Percentiles rank a stretch among this genome's conserved stretches.
These are phyloP conservation scores for Tortricodes alternella DNA, from an alignment of 2,888 invertebrate genomes.

Conservation along the genomic window DNA sequence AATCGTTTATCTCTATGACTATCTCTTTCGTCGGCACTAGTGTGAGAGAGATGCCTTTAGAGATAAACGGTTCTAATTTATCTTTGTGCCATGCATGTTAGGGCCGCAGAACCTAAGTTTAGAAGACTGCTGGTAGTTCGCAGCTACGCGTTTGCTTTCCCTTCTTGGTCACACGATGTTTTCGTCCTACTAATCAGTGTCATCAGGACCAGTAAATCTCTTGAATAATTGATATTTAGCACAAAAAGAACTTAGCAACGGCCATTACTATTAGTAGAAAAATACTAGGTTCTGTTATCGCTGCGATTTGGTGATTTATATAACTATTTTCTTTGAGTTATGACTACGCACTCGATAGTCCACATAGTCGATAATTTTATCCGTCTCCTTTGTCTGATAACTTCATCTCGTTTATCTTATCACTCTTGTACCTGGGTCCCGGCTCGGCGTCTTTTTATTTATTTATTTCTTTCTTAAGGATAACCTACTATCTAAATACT, in stretches of 20 bases:
- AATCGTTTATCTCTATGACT: no score
- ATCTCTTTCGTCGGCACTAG: no score
- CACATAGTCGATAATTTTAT: not conserved
- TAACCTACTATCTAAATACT: no score
- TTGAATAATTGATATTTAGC: conserved; percentile 17
- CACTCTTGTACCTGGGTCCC: no score
- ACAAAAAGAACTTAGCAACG: conserved; percentile 12
- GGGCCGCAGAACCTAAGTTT: no score
- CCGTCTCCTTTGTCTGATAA: not conserved
- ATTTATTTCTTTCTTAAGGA: no score
- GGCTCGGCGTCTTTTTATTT: no score
- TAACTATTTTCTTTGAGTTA: conserved; percentile 19
- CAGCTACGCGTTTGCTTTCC: not conserved
- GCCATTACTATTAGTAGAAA: conserved; percentile 16
- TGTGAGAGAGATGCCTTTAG: no score
- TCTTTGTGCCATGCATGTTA: no score
- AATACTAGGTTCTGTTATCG: conserved; percentile 24
- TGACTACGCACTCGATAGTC: conserved; percentile 2
- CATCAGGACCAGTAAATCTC: not conserved
- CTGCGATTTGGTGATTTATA: conserved; percentile 21
- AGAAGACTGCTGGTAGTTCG: no score
- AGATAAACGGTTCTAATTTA: no score
- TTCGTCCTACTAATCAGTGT: not conserved
- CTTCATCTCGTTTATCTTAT: no score
- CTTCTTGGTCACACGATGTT: not conserved